Evolutionary conservation across 2,888 invertebrate species (phyloP), one percentile per base, ranked within the genome.

Genomic region (Apomyelois bistriatella): DNA sequence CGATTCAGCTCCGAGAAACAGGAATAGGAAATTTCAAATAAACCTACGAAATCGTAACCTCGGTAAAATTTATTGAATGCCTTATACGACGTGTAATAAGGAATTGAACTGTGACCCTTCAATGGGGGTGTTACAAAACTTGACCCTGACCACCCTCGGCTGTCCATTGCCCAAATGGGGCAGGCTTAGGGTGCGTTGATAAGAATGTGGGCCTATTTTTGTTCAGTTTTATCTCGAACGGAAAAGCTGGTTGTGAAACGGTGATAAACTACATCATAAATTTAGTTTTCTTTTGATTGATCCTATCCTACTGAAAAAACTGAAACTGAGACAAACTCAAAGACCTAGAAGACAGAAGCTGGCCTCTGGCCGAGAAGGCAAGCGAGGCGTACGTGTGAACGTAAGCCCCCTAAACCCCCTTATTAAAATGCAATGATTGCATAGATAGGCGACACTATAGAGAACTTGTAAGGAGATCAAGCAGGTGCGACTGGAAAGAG

Each of bases 61-160:
- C 5, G 10, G 22, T 32, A 46, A 16, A 46, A 46, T 16, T 46
- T 8, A 46, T 46, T 16, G 46, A 46, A 16, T 32, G 15, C 16
- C 16, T 28, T 5, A 16, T 32, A 46, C 46, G 32, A 22, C 22
- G 22, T 22, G 22, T 22, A 41, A 43, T 43, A 46, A 46, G 32
- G 46, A 46, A 35, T 46, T 46, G 46, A 46, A 46, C 46, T 32
- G 46, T 16, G 35, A 46, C 46, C 46, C 46, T 46, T 46, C 16
- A 16, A 35, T 35, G 12, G 42, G 28, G 32, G 32, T 46, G 46
- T 32, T 9, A n/a, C 13, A 5, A 35, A 46, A 46, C 32, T 16
- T 32, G 46, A 46, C 46, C 46, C 28, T 12, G 9, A n/a, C n/a
- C 22, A 22, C 46, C 46, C 46, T 32, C 46, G n/a, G 15, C 43